Evolutionary conservation across 2,888 invertebrate genomes (phyloP), one percentile per base, ranked within the genome.

Genomic region (Dione juno): DNA sequence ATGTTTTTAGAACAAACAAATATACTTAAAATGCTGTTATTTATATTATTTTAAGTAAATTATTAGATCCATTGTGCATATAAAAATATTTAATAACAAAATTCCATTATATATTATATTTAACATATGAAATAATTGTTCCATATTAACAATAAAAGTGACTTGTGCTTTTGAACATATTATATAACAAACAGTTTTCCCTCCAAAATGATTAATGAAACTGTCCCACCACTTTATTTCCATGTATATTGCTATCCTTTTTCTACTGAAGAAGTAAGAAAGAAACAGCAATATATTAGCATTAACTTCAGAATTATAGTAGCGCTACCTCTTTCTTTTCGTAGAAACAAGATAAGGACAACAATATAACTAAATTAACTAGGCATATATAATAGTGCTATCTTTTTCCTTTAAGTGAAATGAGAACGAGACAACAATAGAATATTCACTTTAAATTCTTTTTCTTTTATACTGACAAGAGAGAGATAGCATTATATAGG

Each of bases 131-230:
- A 28, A 28, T 28, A 10, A 37, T 37, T 43, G 21, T 19, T n/a
- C n/a, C 28, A n/a, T 54, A 35, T 13, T 16, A n/a, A 43, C 9
- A 59, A 21, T 37, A 41, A 21, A 37, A 61, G 45, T 61, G 61
- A 61, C 61, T 45, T 16, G 6, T 45, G 61, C 11, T 61, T 61
- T 61, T n/a, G 28, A 61, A 19, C 16, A 19, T 11, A 19, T 19
- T 40, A 14, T 50, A 50, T 63, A 48, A 10, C 35, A 35, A 28
- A 48, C 37, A 69, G 69, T 69, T 72, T 69, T 72, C 69, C 66
- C 66, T 72, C 72, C 64, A 72, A 72, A 72, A 72, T 72, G 66
- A 57, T 50, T 11, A 19, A 40, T 28, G 16, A 43, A 3, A 35
- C 14, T 63, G 57, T 16, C 9, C n/a, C 54, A 35, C 54, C 35